Conservation (phyloP, 2,113 vertebrate species). For the Brachirus orientalis region DNA sequence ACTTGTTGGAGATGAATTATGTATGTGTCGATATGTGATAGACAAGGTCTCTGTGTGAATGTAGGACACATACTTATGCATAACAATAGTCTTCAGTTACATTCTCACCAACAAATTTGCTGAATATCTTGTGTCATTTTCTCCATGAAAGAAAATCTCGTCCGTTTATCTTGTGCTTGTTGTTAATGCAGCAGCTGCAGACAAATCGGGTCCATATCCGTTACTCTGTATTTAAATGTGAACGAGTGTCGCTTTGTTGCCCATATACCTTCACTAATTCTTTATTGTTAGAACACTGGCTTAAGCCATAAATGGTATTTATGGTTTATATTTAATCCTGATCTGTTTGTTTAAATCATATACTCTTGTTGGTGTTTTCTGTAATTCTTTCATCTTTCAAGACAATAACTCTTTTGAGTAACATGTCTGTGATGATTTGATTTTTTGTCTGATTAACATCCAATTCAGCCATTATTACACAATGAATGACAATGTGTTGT, state of each 20-base stretch:
- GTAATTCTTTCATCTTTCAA: neutral
- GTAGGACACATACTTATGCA: constrained; percentile 79
- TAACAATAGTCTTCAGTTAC: constrained; percentile 75
- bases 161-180: constrained; percentile 21
- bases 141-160: constrained; percentile 31
- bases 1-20: constrained; percentile 73
- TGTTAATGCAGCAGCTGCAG: constrained; percentile 27
- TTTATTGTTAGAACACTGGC: constrained; percentile 8
- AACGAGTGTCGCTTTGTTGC: constrained; percentile 8
- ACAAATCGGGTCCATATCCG: constrained; percentile 19
- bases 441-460: neutral
- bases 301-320: constrained; percentile 30
- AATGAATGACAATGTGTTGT: no score
- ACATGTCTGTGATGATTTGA: constrained; percentile 9
- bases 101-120: constrained; percentile 68
- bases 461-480: no score
- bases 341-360: constrained; percentile 15
- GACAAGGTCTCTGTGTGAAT: constrained; percentile 70
- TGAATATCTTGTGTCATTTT: constrained; percentile 43
- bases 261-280: constrained; percentile 44
- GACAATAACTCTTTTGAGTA: constrained; percentile 25
- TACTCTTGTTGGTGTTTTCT: constrained; percentile 23
- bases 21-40: constrained; percentile 71
- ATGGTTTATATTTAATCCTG: constrained; percentile 15
- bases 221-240: constrained; percentile 28